Conservation (phyloP, 1,140 invertebrate species). For the Calephelis nemesis region DNA sequence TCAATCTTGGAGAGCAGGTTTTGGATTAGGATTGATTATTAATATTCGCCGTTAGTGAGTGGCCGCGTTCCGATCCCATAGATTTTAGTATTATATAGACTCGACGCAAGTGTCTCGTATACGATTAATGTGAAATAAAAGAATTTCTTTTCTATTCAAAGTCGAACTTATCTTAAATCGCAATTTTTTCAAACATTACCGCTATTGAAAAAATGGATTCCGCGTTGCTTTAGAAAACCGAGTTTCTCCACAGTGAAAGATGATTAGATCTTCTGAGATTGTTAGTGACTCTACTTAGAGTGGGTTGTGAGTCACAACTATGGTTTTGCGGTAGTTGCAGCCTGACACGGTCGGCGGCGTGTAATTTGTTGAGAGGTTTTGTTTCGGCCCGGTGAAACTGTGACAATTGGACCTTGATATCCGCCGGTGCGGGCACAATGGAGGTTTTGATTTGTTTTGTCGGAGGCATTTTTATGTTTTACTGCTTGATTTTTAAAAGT, state of each 20-base stretch:
- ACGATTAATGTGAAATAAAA: not conserved
- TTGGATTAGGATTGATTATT: no score
- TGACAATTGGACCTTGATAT: conserved; percentile 71
- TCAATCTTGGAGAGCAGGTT: no score
- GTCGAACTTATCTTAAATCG: no score
- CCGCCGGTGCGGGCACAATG: conserved; percentile 34
- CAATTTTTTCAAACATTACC: not conserved
- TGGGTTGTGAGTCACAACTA: conserved; percentile 32
- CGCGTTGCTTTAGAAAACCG: not conserved
- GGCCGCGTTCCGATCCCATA: no score
- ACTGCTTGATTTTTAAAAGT: no score
- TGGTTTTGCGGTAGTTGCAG: conserved; percentile 29
- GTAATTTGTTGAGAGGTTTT: conserved; percentile 49
- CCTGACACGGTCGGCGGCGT: conserved; percentile 53
- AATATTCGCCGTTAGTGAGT: no score
- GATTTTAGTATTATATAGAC: no score
- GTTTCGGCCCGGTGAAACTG: conserved; percentile 66
- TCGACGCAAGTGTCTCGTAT: no score
- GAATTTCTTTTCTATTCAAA: not conserved
- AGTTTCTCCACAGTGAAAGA: conserved; percentile 9
- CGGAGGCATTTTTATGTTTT: no score
- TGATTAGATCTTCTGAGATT: not conserved
- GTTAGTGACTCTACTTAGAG: conserved; percentile 10
- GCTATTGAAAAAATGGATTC: not conserved
- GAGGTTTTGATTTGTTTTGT: not conserved